phyloP scores from a whole-genome alignment of 2,888 invertebrate genomes.

The Papilio protenor region DNA sequence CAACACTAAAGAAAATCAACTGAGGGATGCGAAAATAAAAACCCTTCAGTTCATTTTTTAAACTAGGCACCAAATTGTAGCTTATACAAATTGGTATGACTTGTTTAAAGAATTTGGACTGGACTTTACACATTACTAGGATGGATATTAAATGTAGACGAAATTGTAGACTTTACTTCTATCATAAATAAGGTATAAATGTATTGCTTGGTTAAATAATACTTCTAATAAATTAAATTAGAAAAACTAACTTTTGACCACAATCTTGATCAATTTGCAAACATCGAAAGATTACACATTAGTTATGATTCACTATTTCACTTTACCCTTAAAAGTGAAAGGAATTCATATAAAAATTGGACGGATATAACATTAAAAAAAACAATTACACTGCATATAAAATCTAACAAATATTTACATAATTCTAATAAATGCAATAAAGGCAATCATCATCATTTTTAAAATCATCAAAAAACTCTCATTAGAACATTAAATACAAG shows the following conservation, averaged over 20 bases:
- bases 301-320: no score
- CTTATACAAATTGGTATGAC: no score
- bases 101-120: no score
- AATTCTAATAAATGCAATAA: conserved; percentile 39
- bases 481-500: neutral
- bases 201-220: no score
- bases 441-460: neutral
- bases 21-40: no score
- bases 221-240: no score
- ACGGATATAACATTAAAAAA: conserved; percentile 3
- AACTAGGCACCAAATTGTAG: no score
- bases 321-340: no score
- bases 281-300: no score
- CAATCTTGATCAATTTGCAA: no score
- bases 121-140: neutral
- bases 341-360: neutral
- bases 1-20: neutral
- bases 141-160: neutral
- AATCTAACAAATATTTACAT: neutral
- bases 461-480: neutral
- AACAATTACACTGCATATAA: neutral
- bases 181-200: neutral
- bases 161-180: neutral
- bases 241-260: no score
- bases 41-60: no score